Base-by-base conservation (phyloP, 2,113 vertebrate genomes). In the Poeciliopsis turrubarensis region DNA sequence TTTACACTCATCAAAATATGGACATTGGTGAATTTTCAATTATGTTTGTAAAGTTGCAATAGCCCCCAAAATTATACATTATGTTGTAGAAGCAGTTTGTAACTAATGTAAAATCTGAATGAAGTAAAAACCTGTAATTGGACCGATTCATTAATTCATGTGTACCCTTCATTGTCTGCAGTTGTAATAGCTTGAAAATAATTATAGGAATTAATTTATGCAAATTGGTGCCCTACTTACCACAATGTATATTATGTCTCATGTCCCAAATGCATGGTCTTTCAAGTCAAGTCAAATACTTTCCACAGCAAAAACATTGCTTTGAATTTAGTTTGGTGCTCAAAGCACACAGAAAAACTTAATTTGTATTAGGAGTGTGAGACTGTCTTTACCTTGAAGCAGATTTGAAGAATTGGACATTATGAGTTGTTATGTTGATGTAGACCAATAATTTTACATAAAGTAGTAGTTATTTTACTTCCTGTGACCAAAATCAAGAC, bases 1-100 rank as follows among this genome's bases (percentile, higher is more conserved):
- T 84, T 79, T 87, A 74, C 32, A 67, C 79, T 74, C 68, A 81
- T 41, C 75, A 77, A 79, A 76, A 69, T 57, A 63, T 70, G 66
- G 70, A 72, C 72, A 70, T 72, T 78, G 67, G 41, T 81, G 22
- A 47, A 62, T 72, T 79, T 70, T 69, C 5, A 78, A 81, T 75
- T 78, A 17, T 26, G 66, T 72, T 34, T 62, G 37, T 44, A 32
- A 51, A 61, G 37, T 30, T 30, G 10, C 70, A 29, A 62, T 54
- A 68, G 34, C 27, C 51, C 44, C 37, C 27, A 31, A 51, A 54
- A 68, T 47, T 27, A 68, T 47, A 30, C 15, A 19, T 47, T 15
- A 27, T 15, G 25, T 25, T 25, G 19, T 54, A 25, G 44, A 19
- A 51, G 14, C 19, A 51, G 47, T 54, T 54, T 22, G 47, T 54